Evolutionary conservation across 2,797 vertebrate species (phyloP), one percentile per base, ranked within the genome.

Genomic region (Schizopygopsis pylzovi): DNA sequence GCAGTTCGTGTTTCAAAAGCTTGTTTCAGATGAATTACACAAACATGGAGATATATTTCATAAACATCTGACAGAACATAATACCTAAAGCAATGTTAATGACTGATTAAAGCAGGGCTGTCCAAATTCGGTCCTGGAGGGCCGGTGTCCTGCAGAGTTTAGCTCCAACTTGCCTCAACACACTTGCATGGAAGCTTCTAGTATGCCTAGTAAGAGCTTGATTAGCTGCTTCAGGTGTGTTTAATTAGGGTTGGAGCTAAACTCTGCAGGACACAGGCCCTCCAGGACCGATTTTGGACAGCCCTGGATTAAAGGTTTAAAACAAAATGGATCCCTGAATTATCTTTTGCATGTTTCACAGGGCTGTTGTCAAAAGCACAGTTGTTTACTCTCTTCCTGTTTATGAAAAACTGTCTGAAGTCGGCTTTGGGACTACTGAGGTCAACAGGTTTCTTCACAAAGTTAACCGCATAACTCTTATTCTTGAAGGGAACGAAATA

Each of bases 321-420:
- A 43, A 72, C 25, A 18, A 73, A 25, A 45, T 28, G 45, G 10
- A 45, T 33, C 16, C 47, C 59, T 43, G 7, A 9, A 18, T 28
- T 59, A 33, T 85, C 61, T 33, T 33, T 9, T 52, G 3, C 16
- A 22, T 45, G 16, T 81, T 85, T 52, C 6, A 6, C 61, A 86
- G 85, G 59, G 79, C 79, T 18, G 12, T 76, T 37, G n/a, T 1
- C 12, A 68, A 56, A 12, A 67, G 41, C 4, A 12, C 59, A 25
- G 56, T 72, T 10, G 43, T 87, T 81, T 52, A 47, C 16, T 11
- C 47, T 47, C 65, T 75, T 70, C 22, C 59, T 16, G 33, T 75
- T 39, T 84, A 28, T 83, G 47, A 84, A 59, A 68, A 76, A 37
- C 25, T 87, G 59, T 54, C 47, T 25, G 61, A 81, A 84, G 73